Evolutionary conservation across 2,797 vertebrate species (phyloP), one percentile per base, ranked within the genome.

Genomic region (Fistularia commersonii): DNA sequence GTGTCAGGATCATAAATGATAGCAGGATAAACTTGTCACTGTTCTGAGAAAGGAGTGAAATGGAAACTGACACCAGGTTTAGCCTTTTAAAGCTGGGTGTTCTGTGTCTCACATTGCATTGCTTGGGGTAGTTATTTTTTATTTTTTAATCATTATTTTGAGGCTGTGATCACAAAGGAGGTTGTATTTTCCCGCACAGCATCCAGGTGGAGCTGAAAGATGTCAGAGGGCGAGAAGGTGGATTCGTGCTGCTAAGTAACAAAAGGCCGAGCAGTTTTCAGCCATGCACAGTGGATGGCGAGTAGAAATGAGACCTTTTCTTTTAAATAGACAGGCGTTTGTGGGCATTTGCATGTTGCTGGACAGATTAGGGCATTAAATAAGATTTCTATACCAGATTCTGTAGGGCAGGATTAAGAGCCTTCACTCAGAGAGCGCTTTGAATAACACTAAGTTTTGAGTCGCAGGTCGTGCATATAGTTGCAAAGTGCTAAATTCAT

Each of bases 151-250:
- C 31, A 12, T 35, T 43, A 34, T 34, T 3, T 8, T 47, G 59
- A 68, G 51, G 54, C 64, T 66, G 44, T 41, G 58, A 61, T 59
- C 55, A 57, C 31, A 66, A 66, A 51, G 31, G 51, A 57, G 13
- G 13, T 11, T 41, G 33, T 12, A 15, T 57, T 54, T 34, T 50
- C 23, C 45, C 1, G 1, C 12, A 48, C 14, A 44, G n/a, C n/a
- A 11, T n/a, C 45, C 6, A 37, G 32, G 13, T 45, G 12, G 1
- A 23, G 0, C 31, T 40, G 9, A 46, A n/a, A n/a, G n/a, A n/a
- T n/a, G n/a, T n/a, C n/a, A n/a, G n/a, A n/a, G n/a, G n/a, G n/a
- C n/a, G n/a, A n/a, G n/a, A n/a, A n/a, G n/a, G n/a, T n/a, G n/a
- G n/a, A n/a, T n/a, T n/a, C n/a, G n/a, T n/a, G n/a, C 8, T 35